Base-by-base conservation (phyloP, 2,888 invertebrate species). In the Brenthis hecate region DNA sequence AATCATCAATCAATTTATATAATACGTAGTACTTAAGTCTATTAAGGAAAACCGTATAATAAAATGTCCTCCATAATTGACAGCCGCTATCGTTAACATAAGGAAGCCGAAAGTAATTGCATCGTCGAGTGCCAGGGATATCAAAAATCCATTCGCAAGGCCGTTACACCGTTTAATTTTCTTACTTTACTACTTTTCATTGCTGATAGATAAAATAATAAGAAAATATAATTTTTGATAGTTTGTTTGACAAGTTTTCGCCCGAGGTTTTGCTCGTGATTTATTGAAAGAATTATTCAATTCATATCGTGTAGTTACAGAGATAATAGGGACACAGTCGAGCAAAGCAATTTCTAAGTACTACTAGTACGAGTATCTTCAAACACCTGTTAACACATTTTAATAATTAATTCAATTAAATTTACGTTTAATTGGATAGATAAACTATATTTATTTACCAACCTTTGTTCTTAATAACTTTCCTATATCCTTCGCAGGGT, bases 61-160 rank as follows among this genome's bases (percentile, higher is more conserved):
- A 70, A 70, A 70, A 56, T 68, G 61, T 68, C 64, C 47, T 19
- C 64, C 53, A 65, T 70, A 70, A 70, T 70, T 70, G 68, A 68
- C 70, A 65, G 70, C 36, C 36, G 36, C 68, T 60, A 65, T 68
- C 67, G 68, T 70, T 65, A 70, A 65, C 64, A 57, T 65, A 68
- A 70, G 65, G 68, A 70, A 56, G 66, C 32, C 65, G 58, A 54
- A 64, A 61, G 67, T 68, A 68, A 70, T 70, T 56, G 68, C 68
- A 68, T 61, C 53, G 32, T 51, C 63, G 63, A 65, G 60, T 53
- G 60, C 60, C 48, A 56, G 67, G 70, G 68, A 60, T 70, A 68
- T 61, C 70, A 64, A 54, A 60, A 65, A 65, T 61, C 55, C 57
- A 62, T 69, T 66, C 36, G 6, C 32, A 62, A 19, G n/a, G 23